Evolutionary conservation across 2,113 vertebrate species (phyloP), one percentile per base, ranked within the genome.

Genomic region (Mustela nigripes): DNA sequence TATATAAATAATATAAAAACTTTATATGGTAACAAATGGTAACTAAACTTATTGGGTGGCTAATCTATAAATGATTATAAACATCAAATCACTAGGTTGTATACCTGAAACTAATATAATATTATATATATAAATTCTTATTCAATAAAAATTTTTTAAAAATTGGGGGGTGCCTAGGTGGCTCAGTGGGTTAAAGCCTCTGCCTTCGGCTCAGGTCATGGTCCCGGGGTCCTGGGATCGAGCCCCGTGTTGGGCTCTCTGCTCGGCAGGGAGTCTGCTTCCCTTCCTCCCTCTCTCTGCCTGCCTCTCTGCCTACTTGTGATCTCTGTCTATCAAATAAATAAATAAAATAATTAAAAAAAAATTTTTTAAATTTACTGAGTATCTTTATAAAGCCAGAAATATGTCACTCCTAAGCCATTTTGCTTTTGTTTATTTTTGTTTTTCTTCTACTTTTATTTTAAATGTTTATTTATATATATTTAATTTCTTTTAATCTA

Each of bases 341-440:
- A 42, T 42, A 42, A 42, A 42, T 42, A 42, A 42, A 42, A 42
- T 42, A 4, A 5, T 42, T 42, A 42, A 42, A 42, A 42, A 42
- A 42, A 42, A 42, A 5, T 42, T 42, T 42, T 42, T 42, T 42
- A 5, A 76, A 88, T 81, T 67, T 67, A 85, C 58, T 95, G 33
- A 93, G 9, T 88, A 81, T 95, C 48, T 95, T 78, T 73, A 78
- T n/a, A 83, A 96, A 76, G 26, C 28, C 45, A 95, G 28, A 82
- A 87, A 87, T 91, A 89, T 87, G 11, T 39, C 78, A 95, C 11
- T 31, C 15, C 60, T 45, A 71, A 96, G 31, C 1, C 22, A 31
- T 42, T 65, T 93, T 89, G 5, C 2, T 80, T 95, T 80, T 67
- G 8, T 50, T 9, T 81, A 45, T 28, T 84, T 95, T 82, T 63